A percentile compares a stretch with the other conserved stretches of the same genome.
Evolutionary conservation across 2,888 invertebrate genomes (phyloP).

Genomic region (Apotomis turbidana): DNA sequence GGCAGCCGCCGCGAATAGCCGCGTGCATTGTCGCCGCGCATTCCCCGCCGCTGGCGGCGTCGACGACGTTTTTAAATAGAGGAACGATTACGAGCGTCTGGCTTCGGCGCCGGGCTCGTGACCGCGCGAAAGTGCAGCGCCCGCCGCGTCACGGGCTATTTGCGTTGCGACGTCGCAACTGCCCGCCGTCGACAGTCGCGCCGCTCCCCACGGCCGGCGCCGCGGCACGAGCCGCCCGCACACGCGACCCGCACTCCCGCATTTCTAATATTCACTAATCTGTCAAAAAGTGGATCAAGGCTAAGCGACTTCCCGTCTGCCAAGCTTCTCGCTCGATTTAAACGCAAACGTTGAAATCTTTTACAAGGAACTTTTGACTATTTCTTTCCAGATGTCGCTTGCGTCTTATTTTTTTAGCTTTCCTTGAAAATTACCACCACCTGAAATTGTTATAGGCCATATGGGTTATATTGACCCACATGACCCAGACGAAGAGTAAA

Average conservation of each 20-base stretch:
- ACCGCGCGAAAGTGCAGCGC: conserved; percentile 82
- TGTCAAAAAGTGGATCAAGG: conserved; percentile 37
- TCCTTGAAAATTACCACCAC: background rate
- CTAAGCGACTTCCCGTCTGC: conserved; percentile 32
- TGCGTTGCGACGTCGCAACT: conserved; percentile 59
- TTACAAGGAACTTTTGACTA: conserved; percentile 46
- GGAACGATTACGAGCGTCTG: conserved; percentile 80
- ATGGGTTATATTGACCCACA: too few species aligned
- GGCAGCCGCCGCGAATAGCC: conserved; percentile 60
- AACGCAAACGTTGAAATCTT: conserved; percentile 59
- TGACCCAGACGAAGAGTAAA: background rate
- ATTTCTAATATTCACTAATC: conserved; percentile 28
- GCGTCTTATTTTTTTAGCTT: conserved; percentile 3
- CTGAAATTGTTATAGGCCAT: background rate
- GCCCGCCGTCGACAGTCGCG: conserved; percentile 46
- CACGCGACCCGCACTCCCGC: conserved; percentile 17
- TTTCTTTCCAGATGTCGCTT: conserved; percentile 1
- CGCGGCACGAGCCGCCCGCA: conserved; percentile 25
- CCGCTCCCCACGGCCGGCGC: conserved; percentile 39
- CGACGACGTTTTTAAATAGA: conserved; percentile 82
- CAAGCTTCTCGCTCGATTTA: conserved; percentile 20
- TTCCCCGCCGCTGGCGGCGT: conserved; percentile 74
- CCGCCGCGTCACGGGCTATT: conserved; percentile 81
- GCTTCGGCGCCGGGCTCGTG: conserved; percentile 77
- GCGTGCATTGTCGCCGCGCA: conserved; percentile 55